phyloP scores from a whole-genome alignment of 2,113 vertebrate species.

The Myanophis thanlyinensis region DNA sequence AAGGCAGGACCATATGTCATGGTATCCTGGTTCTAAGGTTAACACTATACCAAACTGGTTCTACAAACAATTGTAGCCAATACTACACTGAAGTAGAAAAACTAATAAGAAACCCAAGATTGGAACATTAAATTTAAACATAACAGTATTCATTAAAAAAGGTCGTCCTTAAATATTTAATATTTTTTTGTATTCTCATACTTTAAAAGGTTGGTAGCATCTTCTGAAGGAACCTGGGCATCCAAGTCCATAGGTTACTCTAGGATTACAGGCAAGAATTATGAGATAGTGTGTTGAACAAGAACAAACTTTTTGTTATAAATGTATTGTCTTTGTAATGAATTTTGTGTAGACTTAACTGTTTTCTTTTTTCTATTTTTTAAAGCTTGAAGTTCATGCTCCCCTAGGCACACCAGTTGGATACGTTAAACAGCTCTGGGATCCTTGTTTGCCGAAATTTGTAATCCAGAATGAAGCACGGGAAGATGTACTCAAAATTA shows the following conservation, averaged over 20 bases:
- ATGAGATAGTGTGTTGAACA: not conserved
- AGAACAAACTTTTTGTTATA: not conserved
- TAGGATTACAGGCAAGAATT: not conserved
- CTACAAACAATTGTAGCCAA: not conserved
- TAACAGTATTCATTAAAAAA: not conserved
- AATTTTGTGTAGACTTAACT: not conserved
- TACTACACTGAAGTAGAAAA: not conserved
- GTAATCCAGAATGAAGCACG: slow-evolving; percentile 79
- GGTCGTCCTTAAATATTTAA: not conserved
- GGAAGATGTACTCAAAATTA: slow-evolving; percentile 82
- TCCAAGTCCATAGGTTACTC: not conserved
- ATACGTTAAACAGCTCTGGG: slow-evolving; percentile 87
- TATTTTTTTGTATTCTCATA: not conserved
- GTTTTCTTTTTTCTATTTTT: slow-evolving; percentile 11
- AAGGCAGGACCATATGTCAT: not conserved
- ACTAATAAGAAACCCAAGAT: not conserved
- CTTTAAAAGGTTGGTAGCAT: not conserved
- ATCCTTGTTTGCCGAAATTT: slow-evolving; percentile 85
- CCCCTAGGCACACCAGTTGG: slow-evolving; percentile 87
- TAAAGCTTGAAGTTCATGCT: slow-evolving; percentile 86
- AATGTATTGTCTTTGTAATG: not conserved
- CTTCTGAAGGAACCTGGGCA: not conserved
- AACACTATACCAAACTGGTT: not conserved
- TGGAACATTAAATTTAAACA: not conserved
- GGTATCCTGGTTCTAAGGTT: not conserved